Base-by-base conservation (phyloP, 1,140 invertebrate genomes). In the Manduca sexta region DNA sequence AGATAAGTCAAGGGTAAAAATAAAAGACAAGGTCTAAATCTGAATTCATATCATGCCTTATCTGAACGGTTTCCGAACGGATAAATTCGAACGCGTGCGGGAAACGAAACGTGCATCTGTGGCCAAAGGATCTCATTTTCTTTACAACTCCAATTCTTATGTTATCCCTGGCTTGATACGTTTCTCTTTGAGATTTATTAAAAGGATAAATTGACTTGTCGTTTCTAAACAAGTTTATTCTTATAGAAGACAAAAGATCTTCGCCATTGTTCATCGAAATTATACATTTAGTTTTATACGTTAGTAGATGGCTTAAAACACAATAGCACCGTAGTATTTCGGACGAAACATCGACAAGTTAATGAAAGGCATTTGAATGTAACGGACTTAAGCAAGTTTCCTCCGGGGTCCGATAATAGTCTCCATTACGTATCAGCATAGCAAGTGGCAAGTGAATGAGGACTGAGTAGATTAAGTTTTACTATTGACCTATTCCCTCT, bases 291-390 rank as follows among this genome's bases (percentile, higher is more conserved):
- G 11, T 12, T 34, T 34, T 34, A 34, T 34, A 34, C 33, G 33
- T 11, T 13, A 46, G 31, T 13, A 49, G 55, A 62, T 60, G 60
- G 49, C 53, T 67, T 66, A 68, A 67, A 71, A 62, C 55, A 72
- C 64, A 76, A 64, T 62, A 49, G 61, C 49, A 34, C 15, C 31
- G 59, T 56, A 59, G 62, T 64, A 68, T 74, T 73, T 74, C 62
- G 52, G 69, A 68, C 64, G 64, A 63, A 73, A 71, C 69, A 74
- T 72, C 60, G 67, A 73, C 57, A 69, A 68, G 64, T 69, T 83
- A 83, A 83, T 83, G 70, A 81, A 75, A 79, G 64, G 60, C 79
- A 83, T 83, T 81, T 79, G 75, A 81, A 81, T 83, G 79, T 81
- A 74, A 76, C 71, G 64, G 74, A 70, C 76, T 75, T 71, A 56